A percentile compares a stretch with the other conserved stretches of the same genome.
These are phyloP conservation scores for Limnephilus auricula DNA, from an alignment of 2,888 invertebrate species.

Conservation along the genomic window DNA sequence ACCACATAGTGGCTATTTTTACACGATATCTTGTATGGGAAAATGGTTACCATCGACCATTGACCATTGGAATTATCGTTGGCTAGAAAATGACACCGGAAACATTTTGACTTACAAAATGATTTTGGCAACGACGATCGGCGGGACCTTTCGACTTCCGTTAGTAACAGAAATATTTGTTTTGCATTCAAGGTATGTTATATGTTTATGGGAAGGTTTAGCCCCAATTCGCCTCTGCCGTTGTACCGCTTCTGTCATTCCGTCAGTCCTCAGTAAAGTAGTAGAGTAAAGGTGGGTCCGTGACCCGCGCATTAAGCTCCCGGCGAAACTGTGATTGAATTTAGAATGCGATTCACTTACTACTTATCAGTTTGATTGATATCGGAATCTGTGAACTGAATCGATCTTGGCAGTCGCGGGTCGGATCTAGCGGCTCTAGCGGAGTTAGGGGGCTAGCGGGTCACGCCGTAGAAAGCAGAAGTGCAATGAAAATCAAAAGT, in stretches of 20 bases:
- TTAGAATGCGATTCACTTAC: background rate
- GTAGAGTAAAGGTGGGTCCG: background rate
- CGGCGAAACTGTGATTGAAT: slow-evolving; percentile 23
- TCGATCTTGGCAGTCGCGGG: background rate
- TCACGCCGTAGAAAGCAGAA: slow-evolving; percentile 20
- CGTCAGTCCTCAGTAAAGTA: background rate
- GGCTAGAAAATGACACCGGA: too few relatives aligned
- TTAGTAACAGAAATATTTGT: too few relatives aligned
- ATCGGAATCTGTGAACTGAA: slow-evolving; percentile 8
- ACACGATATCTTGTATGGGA: too few relatives aligned
- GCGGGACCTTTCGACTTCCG: too few relatives aligned
- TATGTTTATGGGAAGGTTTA: background rate
- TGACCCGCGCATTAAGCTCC: slow-evolving; percentile 34
- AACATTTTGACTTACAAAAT: too few relatives aligned
- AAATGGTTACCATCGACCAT: too few relatives aligned
- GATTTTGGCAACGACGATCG: too few relatives aligned
- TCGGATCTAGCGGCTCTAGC: background rate
- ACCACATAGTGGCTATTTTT: too few relatives aligned
- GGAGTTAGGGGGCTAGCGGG: background rate
- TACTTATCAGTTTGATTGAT: slow-evolving; percentile 5
- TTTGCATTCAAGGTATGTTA: too few relatives aligned
- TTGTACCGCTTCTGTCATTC: slow-evolving; percentile 17
- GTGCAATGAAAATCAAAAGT: background rate
- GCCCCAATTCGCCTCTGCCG: background rate
- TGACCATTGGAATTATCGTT: too few relatives aligned